These are phyloP conservation scores for Tanytarsus gracilentus DNA, from an alignment of 2,888 invertebrate species.

Conservation along the genomic window DNA sequence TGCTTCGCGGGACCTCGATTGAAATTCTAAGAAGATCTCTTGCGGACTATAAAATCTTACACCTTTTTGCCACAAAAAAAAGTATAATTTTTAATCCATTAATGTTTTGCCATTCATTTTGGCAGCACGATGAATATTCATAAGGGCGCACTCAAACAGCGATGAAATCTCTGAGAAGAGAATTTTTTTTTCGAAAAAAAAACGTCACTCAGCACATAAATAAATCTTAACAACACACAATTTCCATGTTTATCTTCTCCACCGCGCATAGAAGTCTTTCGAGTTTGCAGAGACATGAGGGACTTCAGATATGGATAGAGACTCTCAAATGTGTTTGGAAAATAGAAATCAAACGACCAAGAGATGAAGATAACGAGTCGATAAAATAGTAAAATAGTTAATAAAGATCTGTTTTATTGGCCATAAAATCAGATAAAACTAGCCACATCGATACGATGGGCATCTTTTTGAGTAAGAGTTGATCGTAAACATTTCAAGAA, in stretches of 20 bases:
- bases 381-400: constrained; percentile 20
- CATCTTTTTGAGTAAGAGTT: too few relatives aligned
- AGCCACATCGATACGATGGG: too few relatives aligned
- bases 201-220: background rate
- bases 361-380: constrained; percentile 15
- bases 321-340: background rate
- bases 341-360: background rate
- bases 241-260: background rate
- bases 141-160: background rate
- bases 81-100: background rate
- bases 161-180: too few relatives aligned
- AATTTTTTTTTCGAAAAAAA: too few relatives aligned
- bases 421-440: constrained; percentile 18
- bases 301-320: background rate
- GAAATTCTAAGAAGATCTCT: background rate
- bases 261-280: constrained; percentile 10
- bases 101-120: background rate
- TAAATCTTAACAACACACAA: background rate
- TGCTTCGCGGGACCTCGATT: background rate
- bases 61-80: constrained; percentile 2
- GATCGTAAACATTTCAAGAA: too few relatives aligned
- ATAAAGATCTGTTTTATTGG: constrained; percentile 24
- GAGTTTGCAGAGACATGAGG: background rate
- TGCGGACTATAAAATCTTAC: constrained; percentile 10
- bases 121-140: constrained; percentile 7